Base-by-base conservation (phyloP, 2,888 invertebrate species). In the Sesamia inferens region DNA sequence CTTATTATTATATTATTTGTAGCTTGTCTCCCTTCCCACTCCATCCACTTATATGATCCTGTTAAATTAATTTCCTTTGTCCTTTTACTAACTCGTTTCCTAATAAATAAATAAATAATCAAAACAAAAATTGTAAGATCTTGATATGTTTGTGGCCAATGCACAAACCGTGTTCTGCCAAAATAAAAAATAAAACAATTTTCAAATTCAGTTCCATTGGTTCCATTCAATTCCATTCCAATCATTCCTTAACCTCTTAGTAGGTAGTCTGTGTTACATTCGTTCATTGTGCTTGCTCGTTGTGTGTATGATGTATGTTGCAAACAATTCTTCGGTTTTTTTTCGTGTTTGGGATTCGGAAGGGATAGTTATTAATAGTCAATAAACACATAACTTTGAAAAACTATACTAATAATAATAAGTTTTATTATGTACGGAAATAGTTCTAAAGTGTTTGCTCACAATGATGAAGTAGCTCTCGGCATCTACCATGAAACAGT, bases 401-500 rank as follows among this genome's bases (percentile, higher is more conserved):
- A 76, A 54, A 63, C 24, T 19, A 63, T 47, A 42, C 14, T 14
- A 62, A 19, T 39, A n/a, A 6, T 24, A 48, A 47, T 39, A 74
- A 57, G 76, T 51, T 59, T 58, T 66, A 79, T 62, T 70, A 84
- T 81, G 81, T 70, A 61, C 24, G 63, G 22, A 71, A 68, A 76
- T n/a, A 62, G 48, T 84, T 67, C 22, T 39, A 57, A 67, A 61
- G 66, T 70, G 69, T 48, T 64, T 44, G 47, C 22, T 68, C n/a
- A n/a, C 68, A 74, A 61, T 61, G 44, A 71, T 47, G 69, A 76
- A 74, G 48, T 71, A 68, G 54, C 58, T 47, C 59, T 69, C 71
- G 68, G 64, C 63, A 70, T 86, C 47, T 58, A 78, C 61, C 63
- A 81, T 86, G 84, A 80, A 71, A 71, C 51, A 82, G 66, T 78